Conservation (phyloP, 2,888 invertebrate species). For the Cephus pulcher region DNA sequence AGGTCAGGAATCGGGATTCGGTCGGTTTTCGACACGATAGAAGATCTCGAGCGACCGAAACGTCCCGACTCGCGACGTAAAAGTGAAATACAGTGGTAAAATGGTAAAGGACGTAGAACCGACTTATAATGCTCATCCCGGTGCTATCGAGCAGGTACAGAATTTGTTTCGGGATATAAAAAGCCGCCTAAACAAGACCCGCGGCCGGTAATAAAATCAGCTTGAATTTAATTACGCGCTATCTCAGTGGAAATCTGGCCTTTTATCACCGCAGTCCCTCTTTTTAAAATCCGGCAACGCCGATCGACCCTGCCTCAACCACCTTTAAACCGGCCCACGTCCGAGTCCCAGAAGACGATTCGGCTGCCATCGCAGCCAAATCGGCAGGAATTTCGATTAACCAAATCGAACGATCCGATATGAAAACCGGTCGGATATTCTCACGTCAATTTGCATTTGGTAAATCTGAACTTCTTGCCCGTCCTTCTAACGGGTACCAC, state of each 20-base stretch:
- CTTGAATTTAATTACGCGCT: conserved; percentile 60
- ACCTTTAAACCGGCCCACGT: neutral
- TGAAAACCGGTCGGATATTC: neutral
- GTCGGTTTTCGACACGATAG: neutral
- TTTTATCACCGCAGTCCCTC: conserved; percentile 47
- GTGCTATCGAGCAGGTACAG: conserved; percentile 43
- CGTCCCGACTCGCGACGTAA: neutral
- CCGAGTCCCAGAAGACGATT: neutral
- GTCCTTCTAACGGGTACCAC: neutral
- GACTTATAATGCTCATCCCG: conserved; percentile 44
- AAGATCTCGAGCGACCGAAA: neutral
- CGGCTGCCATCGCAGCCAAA: neutral
- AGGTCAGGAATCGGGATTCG: neutral
- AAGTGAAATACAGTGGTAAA: conserved; percentile 22
- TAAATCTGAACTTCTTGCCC: neutral
- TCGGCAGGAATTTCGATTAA: neutral
- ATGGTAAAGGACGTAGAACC: conserved; percentile 42
- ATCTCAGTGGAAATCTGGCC: conserved; percentile 53
- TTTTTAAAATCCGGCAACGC: conserved; percentile 5
- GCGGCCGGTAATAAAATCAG: conserved; percentile 53
- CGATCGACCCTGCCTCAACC: neutral
- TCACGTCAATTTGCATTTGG: neutral
- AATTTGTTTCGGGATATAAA: conserved; percentile 58
- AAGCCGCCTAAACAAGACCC: conserved; percentile 50
- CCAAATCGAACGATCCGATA: neutral